These are phyloP conservation scores for Eleutherodactylus coqui DNA, from an alignment of 2,797 vertebrate species.

Conservation along the genomic window DNA sequence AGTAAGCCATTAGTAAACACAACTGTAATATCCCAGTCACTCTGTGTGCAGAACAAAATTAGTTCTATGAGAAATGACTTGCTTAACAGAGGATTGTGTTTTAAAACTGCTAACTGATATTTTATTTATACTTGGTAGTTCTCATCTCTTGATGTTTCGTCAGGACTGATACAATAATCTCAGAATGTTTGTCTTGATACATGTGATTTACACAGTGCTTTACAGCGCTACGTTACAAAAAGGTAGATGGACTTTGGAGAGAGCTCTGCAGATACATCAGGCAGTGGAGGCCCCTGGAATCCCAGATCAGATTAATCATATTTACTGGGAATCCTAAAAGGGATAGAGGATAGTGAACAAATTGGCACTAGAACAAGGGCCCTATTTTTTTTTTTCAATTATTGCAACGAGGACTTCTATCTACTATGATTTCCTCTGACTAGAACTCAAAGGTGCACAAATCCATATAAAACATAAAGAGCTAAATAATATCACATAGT, in stretches of 20 bases:
- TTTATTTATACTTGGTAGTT: conserved; percentile 43
- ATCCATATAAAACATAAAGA: too few species aligned
- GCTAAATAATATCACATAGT: too few species aligned
- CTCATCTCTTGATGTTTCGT: conserved; percentile 19
- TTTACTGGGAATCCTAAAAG: not conserved
- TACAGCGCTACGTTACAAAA: not conserved
- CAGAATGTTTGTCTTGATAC: not conserved
- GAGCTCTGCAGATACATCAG: not conserved
- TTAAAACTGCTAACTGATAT: conserved; percentile 39
- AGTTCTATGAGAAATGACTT: conserved; percentile 48
- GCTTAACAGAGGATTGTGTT: conserved; percentile 43
- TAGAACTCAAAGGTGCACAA: too few species aligned
- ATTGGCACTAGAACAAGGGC: not conserved
- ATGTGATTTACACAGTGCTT: not conserved
- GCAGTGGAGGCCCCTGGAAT: fast-evolving
- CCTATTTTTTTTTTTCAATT: too few species aligned
- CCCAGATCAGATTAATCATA: not conserved
- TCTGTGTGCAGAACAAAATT: conserved; percentile 47
- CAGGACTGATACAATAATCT: not conserved
- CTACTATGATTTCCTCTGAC: too few species aligned
- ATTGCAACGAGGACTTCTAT: too few species aligned
- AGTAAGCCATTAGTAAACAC: conserved; percentile 58
- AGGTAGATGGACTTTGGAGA: not conserved
- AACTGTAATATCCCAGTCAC: conserved; percentile 51
- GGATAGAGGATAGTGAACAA: not conserved